Evolutionary conservation across 2,797 vertebrate genomes (phyloP).

Genomic region (Spondyliosoma cantharus): DNA sequence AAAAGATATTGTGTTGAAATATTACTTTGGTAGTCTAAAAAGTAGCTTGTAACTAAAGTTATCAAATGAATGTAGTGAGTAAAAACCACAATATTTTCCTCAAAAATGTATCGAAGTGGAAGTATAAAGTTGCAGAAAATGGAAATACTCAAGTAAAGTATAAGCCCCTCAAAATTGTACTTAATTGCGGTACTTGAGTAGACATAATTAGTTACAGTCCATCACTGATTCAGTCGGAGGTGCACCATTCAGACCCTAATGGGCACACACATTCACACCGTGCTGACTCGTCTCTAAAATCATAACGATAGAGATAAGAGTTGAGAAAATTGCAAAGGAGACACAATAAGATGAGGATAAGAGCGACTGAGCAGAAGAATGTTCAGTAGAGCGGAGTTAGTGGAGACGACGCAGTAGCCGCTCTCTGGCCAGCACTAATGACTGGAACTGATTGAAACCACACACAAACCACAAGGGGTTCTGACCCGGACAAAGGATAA

Average conservation of each 20-base stretch:
- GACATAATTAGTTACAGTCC: too few relatives aligned
- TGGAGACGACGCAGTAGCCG: slow-evolving; percentile 38
- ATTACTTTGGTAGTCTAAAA: too few relatives aligned
- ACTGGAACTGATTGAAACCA: slow-evolving; percentile 71
- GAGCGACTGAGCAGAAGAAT: slow-evolving; percentile 51
- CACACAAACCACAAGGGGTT: slow-evolving; percentile 46
- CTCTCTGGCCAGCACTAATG: slow-evolving; percentile 59
- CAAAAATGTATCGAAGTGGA: too few relatives aligned
- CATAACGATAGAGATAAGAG: slow-evolving; percentile 30
- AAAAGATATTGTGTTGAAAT: too few relatives aligned
- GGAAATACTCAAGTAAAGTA: too few relatives aligned
- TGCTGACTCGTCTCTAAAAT: slow-evolving; percentile 48
- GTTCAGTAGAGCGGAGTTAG: slow-evolving; percentile 46
- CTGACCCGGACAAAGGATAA: slow-evolving; percentile 44
- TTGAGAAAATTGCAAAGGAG: slow-evolving; percentile 30
- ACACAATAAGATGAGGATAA: slow-evolving; percentile 41
- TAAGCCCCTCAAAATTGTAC: too few relatives aligned
- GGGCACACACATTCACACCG: slow-evolving; percentile 14
- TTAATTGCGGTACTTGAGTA: too few relatives aligned
- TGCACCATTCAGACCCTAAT: slow-evolving; percentile 11
- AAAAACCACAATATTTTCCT: too few relatives aligned
- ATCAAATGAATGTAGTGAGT: too few relatives aligned
- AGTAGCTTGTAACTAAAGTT: too few relatives aligned
- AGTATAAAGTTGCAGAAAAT: too few relatives aligned
- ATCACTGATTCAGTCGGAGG: not conserved